Base-by-base conservation (phyloP, 2,888 invertebrate species). In the Heliconius erato region DNA sequence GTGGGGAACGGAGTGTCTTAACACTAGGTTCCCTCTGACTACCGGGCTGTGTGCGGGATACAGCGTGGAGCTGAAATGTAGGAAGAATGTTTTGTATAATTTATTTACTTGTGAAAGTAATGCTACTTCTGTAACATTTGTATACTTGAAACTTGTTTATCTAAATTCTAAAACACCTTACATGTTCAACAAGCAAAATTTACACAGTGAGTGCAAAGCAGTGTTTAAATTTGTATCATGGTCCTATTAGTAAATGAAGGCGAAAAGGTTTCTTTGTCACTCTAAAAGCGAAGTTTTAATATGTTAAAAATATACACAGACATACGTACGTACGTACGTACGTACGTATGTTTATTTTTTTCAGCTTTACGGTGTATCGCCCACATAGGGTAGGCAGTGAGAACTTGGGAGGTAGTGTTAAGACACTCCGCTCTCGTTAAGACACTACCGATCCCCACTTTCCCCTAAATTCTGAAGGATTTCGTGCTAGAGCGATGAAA, bases 241-340 rank as follows among this genome's bases (percentile, higher is more conserved):
- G 89, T 91, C 90, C 90, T 91, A 91, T 89, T 88, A 87, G 81
- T 88, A 88, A 89, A 89, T 87, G 80, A 88, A 88, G 87, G 87
- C 85, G 91, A 91, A 91, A 89, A 89, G 88, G 87, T 87, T 88
- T 89, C 86, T 86, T 87, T 87, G 86, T 87, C 88, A 86, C 86
- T 87, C 86, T 89, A 90, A 89, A 88, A 89, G 89, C 87, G 86
- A 86, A 89, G 87, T 88, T 89, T 88, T 87, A 85, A 84, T 87
- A 85, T 88, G 87, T 85, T 79, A 84, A 44, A 28, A 71, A 71
- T 76, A 40, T 63, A 32, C 35, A 35, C 7, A 40, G 35, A 9
- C 35, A 40, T 40, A 40, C 9, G 35, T 40, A 40, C 35, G 35
- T 40, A 35, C 9, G 19, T 19, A 54, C 2, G 19, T 19, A 23